phyloP scores from a whole-genome alignment of 2,888 invertebrate species.

The Leucoma salicis region DNA sequence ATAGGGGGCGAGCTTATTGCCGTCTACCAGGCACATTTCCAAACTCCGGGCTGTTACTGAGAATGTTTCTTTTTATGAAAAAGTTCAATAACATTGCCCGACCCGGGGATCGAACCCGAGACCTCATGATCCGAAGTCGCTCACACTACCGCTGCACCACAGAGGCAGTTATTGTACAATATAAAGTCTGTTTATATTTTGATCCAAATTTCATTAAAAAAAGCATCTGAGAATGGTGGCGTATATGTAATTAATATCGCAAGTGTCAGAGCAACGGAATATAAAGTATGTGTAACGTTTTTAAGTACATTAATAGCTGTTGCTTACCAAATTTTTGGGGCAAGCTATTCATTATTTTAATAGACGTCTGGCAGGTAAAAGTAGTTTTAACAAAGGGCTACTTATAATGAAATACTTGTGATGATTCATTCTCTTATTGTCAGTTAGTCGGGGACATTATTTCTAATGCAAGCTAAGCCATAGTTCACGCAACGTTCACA shows the following conservation, averaged over 20 bases:
- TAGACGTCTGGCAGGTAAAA: conserved; percentile 39
- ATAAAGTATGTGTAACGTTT: conserved; percentile 1
- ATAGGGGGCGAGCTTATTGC: too few species aligned
- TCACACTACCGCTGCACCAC: too few species aligned
- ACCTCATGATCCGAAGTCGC: too few species aligned
- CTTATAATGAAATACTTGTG: conserved; percentile 42
- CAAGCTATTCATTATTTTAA: conserved; percentile 6
- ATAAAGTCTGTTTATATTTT: too few species aligned
- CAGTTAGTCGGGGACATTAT: conserved; percentile 41
- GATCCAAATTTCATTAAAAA: too few species aligned
- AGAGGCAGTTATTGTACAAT: too few species aligned
- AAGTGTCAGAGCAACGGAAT: conserved; percentile 6
- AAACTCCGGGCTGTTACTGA: too few species aligned
- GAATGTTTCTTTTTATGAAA: too few species aligned
- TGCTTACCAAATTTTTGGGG: conserved; percentile 2
- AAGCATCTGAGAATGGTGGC: too few species aligned
- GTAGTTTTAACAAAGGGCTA: conserved; percentile 40
- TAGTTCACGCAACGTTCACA: conserved; percentile 34
- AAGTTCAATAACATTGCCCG: too few species aligned
- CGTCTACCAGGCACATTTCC: too few species aligned
- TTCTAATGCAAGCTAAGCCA: conserved; percentile 31
- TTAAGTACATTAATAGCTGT: conserved; percentile 5
- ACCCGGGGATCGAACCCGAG: too few species aligned
- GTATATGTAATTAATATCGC: background rate
- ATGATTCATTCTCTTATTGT: conserved; percentile 50